Conservation (phyloP, 2,797 vertebrate genomes). For the Microctenopoma stevenorrisi region DNA sequence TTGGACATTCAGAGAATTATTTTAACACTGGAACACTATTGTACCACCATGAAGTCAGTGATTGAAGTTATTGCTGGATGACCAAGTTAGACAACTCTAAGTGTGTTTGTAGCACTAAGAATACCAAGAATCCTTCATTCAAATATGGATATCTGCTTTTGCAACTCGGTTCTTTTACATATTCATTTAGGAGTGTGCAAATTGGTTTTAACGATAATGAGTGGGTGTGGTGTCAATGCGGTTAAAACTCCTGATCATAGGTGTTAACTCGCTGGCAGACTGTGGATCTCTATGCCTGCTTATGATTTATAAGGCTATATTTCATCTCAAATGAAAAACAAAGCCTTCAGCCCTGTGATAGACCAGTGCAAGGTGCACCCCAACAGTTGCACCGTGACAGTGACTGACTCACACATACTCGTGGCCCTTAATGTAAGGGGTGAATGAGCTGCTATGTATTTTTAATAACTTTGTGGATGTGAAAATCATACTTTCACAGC, state of each 20-base stretch:
- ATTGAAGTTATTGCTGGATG: neutral
- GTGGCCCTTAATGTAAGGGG: neutral
- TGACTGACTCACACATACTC: too few relatives aligned
- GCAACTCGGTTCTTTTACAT: too few relatives aligned
- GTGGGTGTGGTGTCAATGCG: neutral
- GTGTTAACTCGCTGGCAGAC: too few relatives aligned
- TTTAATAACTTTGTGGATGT: neutral
- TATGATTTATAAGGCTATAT: too few relatives aligned
- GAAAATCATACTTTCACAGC: conserved; percentile 9
- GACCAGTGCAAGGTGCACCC: too few relatives aligned
- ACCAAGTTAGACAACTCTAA: neutral
- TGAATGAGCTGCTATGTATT: neutral
- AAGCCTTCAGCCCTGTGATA: too few relatives aligned
- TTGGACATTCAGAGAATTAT: too few relatives aligned
- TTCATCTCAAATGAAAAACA: too few relatives aligned
- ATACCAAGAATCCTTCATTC: neutral
- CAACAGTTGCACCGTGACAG: too few relatives aligned
- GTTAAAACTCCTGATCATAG: too few relatives aligned
- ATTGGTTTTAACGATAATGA: neutral
- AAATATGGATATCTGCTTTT: neutral
- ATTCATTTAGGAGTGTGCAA: neutral
- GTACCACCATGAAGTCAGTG: neutral
- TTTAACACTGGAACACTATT: neutral
- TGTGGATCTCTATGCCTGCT: too few relatives aligned
- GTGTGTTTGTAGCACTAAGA: neutral